phyloP scores from a whole-genome alignment of 2,797 vertebrate species.

The Microtus agrestis region DNA sequence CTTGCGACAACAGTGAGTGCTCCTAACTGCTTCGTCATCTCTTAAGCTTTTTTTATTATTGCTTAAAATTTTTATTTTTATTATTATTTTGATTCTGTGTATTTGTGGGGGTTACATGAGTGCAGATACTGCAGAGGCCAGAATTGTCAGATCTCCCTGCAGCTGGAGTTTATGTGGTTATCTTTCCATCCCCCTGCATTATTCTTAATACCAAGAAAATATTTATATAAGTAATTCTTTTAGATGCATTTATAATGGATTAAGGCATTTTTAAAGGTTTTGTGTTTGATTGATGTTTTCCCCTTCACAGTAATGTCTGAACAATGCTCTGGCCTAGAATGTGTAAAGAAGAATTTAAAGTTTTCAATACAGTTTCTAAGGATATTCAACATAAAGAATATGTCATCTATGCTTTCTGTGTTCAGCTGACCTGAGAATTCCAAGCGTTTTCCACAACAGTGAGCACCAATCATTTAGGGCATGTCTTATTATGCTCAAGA shows the following conservation, averaged over 20 bases:
- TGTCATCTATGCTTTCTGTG: constrained; percentile 3
- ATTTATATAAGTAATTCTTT: constrained; percentile 5
- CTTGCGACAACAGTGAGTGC: too few relatives aligned
- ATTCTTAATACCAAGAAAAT: neutral
- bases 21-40: neutral
- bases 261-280: neutral
- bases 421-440: neutral
- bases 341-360: neutral
- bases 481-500: constrained; percentile 31
- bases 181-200: neutral
- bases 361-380: constrained; percentile 7
- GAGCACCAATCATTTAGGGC: constrained; percentile 13
- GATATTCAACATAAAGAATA: constrained; percentile 19
- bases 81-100: neutral
- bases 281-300: neutral
- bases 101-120: neutral
- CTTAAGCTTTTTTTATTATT: neutral
- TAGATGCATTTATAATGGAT: neutral
- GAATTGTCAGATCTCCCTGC: neutral
- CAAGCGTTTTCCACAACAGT: neutral
- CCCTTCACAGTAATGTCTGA: neutral
- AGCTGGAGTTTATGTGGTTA: neutral
- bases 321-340: neutral
- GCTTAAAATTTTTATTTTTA: neutral
- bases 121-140: neutral